Evolutionary conservation across 2,113 vertebrate genomes (phyloP).

Genomic region (Zosterops hypoxanthus): DNA sequence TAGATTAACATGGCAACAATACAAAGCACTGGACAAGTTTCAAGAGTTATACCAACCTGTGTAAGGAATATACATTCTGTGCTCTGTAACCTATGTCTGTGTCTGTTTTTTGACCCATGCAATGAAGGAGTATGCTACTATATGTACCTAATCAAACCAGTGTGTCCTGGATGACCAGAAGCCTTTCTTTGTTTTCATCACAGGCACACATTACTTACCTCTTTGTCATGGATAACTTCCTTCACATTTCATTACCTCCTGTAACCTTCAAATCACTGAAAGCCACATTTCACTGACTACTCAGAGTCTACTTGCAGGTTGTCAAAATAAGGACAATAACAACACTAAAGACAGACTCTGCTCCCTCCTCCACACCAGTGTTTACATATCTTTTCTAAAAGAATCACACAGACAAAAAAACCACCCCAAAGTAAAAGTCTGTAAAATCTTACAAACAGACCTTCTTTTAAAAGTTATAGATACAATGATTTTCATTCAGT

Average conservation of each 20-base stretch:
- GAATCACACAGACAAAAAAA: neutral
- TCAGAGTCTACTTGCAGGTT: neutral
- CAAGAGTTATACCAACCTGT: neutral
- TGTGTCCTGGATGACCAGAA: neutral
- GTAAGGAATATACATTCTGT: neutral
- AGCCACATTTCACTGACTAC: neutral
- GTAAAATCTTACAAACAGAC: neutral
- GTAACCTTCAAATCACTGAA: neutral
- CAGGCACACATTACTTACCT: no score
- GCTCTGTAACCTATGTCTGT: neutral
- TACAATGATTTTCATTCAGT: neutral
- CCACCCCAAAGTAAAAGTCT: neutral
- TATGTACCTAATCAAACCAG: neutral
- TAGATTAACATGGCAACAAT: neutral
- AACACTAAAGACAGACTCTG: neutral
- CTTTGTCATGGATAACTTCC: neutral
- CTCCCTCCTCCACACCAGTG: neutral
- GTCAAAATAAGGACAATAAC: neutral
- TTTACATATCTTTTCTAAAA: neutral
- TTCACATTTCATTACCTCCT: neutral
- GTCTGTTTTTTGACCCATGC: fast-evolving
- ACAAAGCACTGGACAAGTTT: neutral
- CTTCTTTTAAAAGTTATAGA: neutral
- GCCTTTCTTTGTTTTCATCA: neutral
- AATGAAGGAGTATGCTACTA: neutral